A percentile compares a stretch with the other conserved stretches of the same genome.
Conservation (phyloP, 2,888 invertebrate species). For the Idaea straminata region DNA sequence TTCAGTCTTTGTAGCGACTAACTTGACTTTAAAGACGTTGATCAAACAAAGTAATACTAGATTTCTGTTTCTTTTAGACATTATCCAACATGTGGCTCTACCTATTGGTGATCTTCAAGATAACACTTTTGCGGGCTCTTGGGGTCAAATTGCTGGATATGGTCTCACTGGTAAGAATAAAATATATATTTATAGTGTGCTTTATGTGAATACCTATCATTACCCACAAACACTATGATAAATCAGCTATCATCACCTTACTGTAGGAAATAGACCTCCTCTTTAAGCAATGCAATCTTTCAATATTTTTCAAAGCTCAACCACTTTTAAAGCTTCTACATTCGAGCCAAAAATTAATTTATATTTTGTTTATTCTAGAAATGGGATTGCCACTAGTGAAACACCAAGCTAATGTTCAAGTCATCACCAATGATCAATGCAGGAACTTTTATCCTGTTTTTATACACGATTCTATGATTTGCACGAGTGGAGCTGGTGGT, state of each 20-base stretch:
- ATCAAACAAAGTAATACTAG: neutral
- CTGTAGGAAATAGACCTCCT: no score
- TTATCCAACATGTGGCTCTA: conserved; percentile 28
- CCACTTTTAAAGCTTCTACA: no score
- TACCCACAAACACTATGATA: no score
- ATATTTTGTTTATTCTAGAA: conserved; percentile 1
- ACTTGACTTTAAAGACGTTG: no score
- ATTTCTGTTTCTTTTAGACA: conserved; percentile 18
- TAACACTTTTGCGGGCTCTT: conserved; percentile 16
- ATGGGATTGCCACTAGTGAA: conserved; percentile 4
- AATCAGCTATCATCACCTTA: no score
- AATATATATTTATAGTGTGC: conserved; percentile 12
- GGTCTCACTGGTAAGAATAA: conserved; percentile 26
- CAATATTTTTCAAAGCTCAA: no score
- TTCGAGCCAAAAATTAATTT: no score
- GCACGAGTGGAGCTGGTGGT: conserved; percentile 50
- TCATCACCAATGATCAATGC: conserved; percentile 57
- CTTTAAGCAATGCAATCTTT: no score
- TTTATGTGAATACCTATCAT: no score
- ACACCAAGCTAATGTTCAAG: conserved; percentile 28
- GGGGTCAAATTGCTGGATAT: conserved; percentile 32
- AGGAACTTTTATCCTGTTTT: conserved; percentile 41
- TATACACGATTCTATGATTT: conserved; percentile 50
- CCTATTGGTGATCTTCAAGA: conserved; percentile 19
- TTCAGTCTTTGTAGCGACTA: no score